Conservation (phyloP, 2,797 vertebrate species). For the Betta splendens region DNA sequence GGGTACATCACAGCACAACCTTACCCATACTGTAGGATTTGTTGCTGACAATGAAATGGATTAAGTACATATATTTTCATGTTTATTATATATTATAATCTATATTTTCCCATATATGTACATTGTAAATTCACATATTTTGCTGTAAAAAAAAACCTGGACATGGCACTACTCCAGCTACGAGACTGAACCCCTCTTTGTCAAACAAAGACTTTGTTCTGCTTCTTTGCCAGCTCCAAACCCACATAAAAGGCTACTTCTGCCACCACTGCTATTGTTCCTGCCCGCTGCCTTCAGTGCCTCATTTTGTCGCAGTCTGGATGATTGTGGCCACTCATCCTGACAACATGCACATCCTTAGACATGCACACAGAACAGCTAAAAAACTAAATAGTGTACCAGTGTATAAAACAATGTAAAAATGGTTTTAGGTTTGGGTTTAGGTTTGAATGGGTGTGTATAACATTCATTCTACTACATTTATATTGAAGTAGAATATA, state of each 20-base stretch:
- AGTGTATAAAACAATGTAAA: slow-evolving; percentile 3
- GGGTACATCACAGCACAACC: background rate
- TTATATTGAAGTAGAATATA: no score
- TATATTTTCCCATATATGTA: slow-evolving; percentile 2
- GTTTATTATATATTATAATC: background rate
- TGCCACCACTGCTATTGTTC: slow-evolving; percentile 73
- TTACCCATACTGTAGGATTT: background rate
- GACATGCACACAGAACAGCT: slow-evolving; percentile 51
- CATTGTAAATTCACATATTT: slow-evolving; percentile 24
- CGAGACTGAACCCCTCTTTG: slow-evolving; percentile 35
- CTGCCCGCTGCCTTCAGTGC: slow-evolving; percentile 55
- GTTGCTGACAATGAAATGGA: no score
- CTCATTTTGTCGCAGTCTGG: slow-evolving; percentile 63
- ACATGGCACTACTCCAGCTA: slow-evolving; percentile 38
- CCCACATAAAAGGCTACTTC: slow-evolving; percentile 75
- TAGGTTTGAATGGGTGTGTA: no score
- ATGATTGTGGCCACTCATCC: slow-evolving; percentile 52
- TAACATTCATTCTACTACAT: no score
- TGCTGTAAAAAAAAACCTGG: slow-evolving; percentile 45
- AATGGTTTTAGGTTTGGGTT: no score
- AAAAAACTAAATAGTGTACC: slow-evolving; percentile 23
- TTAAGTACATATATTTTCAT: background rate
- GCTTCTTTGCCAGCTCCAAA: slow-evolving; percentile 59
- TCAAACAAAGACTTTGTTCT: slow-evolving; percentile 66
- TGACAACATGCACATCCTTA: slow-evolving; percentile 67